These are phyloP conservation scores for Drosophila sechellia DNA, from an alignment of 1,140 invertebrate species.

Conservation along the genomic window DNA sequence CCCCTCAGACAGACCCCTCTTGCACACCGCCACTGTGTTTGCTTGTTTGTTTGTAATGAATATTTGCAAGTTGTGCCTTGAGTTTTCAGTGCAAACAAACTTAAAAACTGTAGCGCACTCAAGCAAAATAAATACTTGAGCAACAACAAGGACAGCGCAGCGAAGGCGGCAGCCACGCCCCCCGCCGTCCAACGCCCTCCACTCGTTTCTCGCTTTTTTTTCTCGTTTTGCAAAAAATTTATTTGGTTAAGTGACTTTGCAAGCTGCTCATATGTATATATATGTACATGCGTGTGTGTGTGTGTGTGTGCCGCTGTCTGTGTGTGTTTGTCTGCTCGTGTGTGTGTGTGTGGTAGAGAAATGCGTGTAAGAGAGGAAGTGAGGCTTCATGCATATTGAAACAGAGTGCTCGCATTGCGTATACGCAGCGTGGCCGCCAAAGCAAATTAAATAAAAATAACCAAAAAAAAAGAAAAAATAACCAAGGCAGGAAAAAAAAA, in stretches of 20 bases:
- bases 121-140: constrained; percentile 79
- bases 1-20: neutral
- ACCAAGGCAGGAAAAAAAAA: neutral
- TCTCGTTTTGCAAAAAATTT: constrained; percentile 57
- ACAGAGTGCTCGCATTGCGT: constrained; percentile 71
- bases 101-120: constrained; percentile 81
- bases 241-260: constrained; percentile 80
- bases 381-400: constrained; percentile 71
- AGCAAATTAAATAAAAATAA: constrained; percentile 44
- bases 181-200: neutral
- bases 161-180: constrained; percentile 21
- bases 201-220: neutral
- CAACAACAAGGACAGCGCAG: constrained; percentile 36
- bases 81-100: constrained; percentile 77
- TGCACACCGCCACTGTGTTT: constrained; percentile 8
- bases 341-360: constrained; percentile 1
- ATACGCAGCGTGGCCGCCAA: constrained; percentile 60
- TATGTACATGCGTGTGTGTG: constrained; percentile 7
- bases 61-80: constrained; percentile 80
- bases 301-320: constrained; percentile 3
- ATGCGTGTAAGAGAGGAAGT: constrained; percentile 12
- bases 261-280: constrained; percentile 20
- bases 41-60: constrained; percentile 72
- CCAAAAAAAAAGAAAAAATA: neutral
- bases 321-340: constrained; percentile 1